These are phyloP conservation scores for Clarias laeviceps DNA, from an alignment of 2,797 vertebrate genomes.

Conservation along the genomic window DNA sequence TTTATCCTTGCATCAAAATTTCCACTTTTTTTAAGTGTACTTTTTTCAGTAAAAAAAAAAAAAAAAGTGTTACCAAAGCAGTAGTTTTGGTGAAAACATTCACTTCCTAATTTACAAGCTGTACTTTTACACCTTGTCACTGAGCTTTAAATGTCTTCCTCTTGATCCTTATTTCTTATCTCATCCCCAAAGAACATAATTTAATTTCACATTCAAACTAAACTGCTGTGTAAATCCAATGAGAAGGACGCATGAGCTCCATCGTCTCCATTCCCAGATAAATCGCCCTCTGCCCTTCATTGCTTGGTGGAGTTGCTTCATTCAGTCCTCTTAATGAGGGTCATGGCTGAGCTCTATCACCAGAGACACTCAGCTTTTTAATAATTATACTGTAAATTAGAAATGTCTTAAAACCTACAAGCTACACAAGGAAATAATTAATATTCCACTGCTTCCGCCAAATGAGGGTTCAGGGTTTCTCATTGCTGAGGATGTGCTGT, in stretches of 20 bases:
- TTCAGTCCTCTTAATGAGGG: constrained; percentile 3
- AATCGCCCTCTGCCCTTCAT: constrained; percentile 11
- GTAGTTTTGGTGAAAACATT: too few species aligned
- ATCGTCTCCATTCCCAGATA: background rate
- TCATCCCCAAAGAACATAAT: background rate
- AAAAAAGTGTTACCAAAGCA: too few species aligned
- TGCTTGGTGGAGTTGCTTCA: constrained; percentile 13
- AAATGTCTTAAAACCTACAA: constrained; percentile 20
- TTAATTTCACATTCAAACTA: background rate
- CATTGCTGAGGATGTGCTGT: background rate
- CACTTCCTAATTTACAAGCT: too few species aligned
- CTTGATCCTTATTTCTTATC: constrained; percentile 13
- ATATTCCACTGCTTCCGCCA: background rate
- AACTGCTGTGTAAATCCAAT: background rate
- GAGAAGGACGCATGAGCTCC: background rate
- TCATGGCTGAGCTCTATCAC: constrained; percentile 12
- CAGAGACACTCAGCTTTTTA: background rate
- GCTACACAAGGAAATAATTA: constrained; percentile 12
- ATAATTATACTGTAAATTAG: constrained; percentile 26
- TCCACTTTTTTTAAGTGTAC: too few species aligned
- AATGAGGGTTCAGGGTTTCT: background rate
- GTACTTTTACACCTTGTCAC: background rate
- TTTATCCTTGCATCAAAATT: too few species aligned
- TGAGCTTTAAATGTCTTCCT: background rate
- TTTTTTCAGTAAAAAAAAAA: too few species aligned